Base-by-base conservation (phyloP, 2,888 invertebrate species). In the Acronicta leporina region DNA sequence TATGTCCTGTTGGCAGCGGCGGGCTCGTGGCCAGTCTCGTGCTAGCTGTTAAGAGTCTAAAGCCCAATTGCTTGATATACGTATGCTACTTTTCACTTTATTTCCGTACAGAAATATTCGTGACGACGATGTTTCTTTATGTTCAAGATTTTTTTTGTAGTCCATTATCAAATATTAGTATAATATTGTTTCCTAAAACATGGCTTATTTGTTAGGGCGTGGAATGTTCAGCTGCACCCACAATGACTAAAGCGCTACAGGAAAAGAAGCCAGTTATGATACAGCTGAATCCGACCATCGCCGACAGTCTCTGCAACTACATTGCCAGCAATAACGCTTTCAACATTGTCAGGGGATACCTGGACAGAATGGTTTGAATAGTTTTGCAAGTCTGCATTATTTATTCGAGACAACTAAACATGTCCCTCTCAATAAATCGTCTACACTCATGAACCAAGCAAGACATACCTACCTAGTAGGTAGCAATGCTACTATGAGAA, bases 211-310 rank as follows among this genome's bases (percentile, higher is more conserved):
- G 33, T 6, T 79, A 96, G 97, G 98, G 98, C 8, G 98, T 98
- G 0, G 98, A 98, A 90, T 97, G 98, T 5, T 97, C 97, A 77
- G 95, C 96, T 66, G 98, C 97, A 84, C 96, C 98, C 2, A 97
- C 97, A 79, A 98, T 98, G 91, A 92, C 84, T 4, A 77, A 95
- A 11, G 97, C 98, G 0, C 79, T 97, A 52, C 80, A 82, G 91
- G 96, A 83, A 95, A 95, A 64, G 96, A 96, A 95, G 56, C 97
- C 97, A 1, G 92, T 96, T 0, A 92, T 95, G 71, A 95, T 96
- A 1, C 92, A 95, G 35, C 93, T 95, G 20, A 88, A 95, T 51
- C 96, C 97, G 7, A 97, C 97, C 0, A 86, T 98, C 55, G 98
- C 98, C 9, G 98, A 98, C 90, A 98, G 97, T 79, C 89, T 98